These are phyloP conservation scores for Ascidia mentula DNA, from an alignment of 23 tunicate genomes.

Conservation along the genomic window DNA sequence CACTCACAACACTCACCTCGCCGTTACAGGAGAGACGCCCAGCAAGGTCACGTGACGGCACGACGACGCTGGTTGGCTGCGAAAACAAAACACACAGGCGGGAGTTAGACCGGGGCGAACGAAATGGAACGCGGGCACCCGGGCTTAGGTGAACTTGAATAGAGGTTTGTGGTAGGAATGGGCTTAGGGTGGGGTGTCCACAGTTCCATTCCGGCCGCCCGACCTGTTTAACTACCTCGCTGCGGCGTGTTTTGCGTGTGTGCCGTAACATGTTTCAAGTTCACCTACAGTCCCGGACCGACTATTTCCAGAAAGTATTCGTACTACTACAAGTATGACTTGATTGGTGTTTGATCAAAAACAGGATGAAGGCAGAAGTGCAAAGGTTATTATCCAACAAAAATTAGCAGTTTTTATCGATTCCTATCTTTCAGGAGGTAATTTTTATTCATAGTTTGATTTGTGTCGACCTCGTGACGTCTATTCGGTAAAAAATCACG, in stretches of 20 bases:
- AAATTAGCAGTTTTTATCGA: too few species aligned
- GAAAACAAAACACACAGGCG: constrained; percentile 2
- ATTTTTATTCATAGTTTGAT: too few species aligned
- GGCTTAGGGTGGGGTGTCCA: too few species aligned
- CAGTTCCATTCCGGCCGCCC: constrained; percentile 8
- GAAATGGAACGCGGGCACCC: constrained; percentile 14
- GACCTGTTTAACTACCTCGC: not conserved
- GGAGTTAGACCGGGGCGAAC: not conserved
- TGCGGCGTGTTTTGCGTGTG: not conserved
- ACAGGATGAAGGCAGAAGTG: too few species aligned
- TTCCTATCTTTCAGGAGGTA: too few species aligned
- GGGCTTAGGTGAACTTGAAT: constrained; percentile 5
- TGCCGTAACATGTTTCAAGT: constrained; percentile 1
- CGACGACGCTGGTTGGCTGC: not conserved
- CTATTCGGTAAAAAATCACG: too few species aligned
- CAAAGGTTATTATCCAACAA: too few species aligned
- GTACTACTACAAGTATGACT: too few species aligned
- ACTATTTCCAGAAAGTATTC: too few species aligned
- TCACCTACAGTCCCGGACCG: not conserved
- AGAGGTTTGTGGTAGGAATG: not conserved
- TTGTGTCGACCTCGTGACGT: too few species aligned
- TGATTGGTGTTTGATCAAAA: too few species aligned
- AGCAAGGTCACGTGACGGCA: not conserved
- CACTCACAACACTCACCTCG: not conserved
- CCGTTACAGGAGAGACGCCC: constrained; percentile 1